phyloP scores from a whole-genome alignment of 2,113 vertebrate species.

The Tiliqua scincoides region DNA sequence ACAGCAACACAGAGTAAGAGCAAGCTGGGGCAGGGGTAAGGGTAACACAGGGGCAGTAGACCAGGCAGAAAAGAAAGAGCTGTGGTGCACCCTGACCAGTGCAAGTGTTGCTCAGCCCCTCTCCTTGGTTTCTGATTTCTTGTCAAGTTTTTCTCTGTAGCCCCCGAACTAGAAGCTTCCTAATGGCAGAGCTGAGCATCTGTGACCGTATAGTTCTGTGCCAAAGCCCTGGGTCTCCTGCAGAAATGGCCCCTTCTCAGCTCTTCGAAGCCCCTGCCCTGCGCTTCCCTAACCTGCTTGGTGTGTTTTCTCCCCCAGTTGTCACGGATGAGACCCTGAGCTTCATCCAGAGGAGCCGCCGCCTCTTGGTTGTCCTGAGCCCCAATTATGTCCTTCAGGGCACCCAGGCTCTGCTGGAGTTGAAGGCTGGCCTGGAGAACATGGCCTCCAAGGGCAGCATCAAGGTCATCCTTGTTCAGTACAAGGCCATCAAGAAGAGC shows the following conservation, averaged over 20 bases:
- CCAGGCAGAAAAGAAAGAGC: not conserved
- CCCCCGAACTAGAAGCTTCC: not conserved
- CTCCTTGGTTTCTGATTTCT: not conserved
- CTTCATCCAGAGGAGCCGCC: constrained; percentile 92
- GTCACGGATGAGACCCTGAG: constrained; percentile 96
- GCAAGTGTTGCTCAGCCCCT: not conserved
- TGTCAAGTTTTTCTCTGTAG: not conserved
- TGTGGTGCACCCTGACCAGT: no score
- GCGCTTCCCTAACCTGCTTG: constrained; percentile 69
- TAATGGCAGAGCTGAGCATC: no score
- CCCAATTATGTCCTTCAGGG: constrained; percentile 88
- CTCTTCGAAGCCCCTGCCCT: constrained; percentile 16
- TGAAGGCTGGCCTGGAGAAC: constrained; percentile 91
- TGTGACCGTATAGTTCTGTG: accelerated
- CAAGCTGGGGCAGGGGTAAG: not conserved
- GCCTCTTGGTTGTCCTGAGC: constrained; percentile 92
- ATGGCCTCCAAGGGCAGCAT: constrained; percentile 89
- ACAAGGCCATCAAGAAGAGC: constrained; percentile 82
- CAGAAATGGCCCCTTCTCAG: not conserved
- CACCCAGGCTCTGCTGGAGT: constrained; percentile 94
- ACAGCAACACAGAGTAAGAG: not conserved
- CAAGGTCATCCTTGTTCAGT: constrained; percentile 93
- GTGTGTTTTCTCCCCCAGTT: constrained; percentile 82
- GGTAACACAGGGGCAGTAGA: not conserved
- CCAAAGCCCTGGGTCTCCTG: accelerated